A percentile compares a stretch with the other conserved stretches of the same genome.
phyloP scores from a whole-genome alignment of 1,140 invertebrate species.

The Drosophila serrata region DNA sequence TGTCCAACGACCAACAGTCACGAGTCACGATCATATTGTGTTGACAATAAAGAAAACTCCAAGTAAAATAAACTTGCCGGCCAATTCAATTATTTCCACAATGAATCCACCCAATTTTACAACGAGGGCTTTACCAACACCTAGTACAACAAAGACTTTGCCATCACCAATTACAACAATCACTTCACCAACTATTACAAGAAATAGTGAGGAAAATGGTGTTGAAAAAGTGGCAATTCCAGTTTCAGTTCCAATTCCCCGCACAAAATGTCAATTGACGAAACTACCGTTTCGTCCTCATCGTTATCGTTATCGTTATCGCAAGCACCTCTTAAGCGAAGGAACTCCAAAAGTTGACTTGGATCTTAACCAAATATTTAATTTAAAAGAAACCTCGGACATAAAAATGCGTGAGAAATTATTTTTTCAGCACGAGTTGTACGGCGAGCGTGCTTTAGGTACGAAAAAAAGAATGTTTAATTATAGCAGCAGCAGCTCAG shows the following conservation, averaged over 20 bases:
- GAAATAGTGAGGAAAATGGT: neutral
- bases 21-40: conserved; percentile 62
- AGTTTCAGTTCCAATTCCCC: neutral
- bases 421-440: conserved; percentile 70
- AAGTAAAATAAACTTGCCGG: conserved; percentile 74
- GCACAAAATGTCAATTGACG: conserved; percentile 6
- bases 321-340: neutral
- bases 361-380: conserved; percentile 60
- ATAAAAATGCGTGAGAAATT: conserved; percentile 61
- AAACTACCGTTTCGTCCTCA: neutral
- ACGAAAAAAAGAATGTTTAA: conserved; percentile 50
- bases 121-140: neutral
- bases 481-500: conserved; percentile 72
- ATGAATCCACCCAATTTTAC: conserved; percentile 36
- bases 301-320: conserved; percentile 6
- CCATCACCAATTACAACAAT: neutral
- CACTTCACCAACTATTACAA: neutral
- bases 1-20: conserved; percentile 53
- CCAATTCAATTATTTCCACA: conserved; percentile 42
- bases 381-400: conserved; percentile 4
- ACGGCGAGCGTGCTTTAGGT: conserved; percentile 21
- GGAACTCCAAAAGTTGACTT: conserved; percentile 37
- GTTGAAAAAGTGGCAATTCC: neutral
- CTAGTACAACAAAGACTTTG: neutral
- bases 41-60: conserved; percentile 82